A percentile compares a stretch with the other conserved stretches of the same genome.
Evolutionary conservation across 2,888 invertebrate genomes (phyloP).

Genomic region (Andrena trimmerana): DNA sequence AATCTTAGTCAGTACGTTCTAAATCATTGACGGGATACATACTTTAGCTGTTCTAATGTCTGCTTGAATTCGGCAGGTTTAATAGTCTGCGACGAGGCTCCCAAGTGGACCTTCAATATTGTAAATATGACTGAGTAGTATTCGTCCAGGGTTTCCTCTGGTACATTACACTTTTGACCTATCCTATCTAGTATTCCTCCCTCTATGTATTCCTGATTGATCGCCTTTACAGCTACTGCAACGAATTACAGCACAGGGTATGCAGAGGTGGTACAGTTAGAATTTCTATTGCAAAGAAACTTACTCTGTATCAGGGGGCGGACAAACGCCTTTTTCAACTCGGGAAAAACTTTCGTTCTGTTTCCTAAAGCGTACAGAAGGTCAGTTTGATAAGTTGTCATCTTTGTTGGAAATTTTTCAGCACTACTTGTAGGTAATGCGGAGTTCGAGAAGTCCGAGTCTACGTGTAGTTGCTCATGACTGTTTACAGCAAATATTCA

Average conservation of each 20-base stretch:
- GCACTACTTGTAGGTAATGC: no score
- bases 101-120: constrained; percentile 86
- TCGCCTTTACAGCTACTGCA: constrained; percentile 82
- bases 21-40: constrained; percentile 37
- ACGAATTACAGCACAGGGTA: neutral
- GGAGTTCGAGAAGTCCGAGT: no score
- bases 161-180: constrained; percentile 78
- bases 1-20: neutral
- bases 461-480: no score
- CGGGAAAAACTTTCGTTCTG: constrained; percentile 78
- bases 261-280: neutral
- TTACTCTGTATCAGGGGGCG: constrained; percentile 82
- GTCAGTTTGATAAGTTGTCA: constrained; percentile 77
- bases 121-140: constrained; percentile 86
- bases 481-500: no score
- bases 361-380: constrained; percentile 75
- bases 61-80: constrained; percentile 86
- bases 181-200: constrained; percentile 81
- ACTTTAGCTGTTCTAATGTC: constrained; percentile 85
- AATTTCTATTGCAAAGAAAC: constrained; percentile 32
- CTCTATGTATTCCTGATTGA: constrained; percentile 81
- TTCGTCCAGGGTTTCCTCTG: constrained; percentile 86
- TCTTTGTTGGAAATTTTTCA: constrained; percentile 41
- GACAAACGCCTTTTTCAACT: constrained; percentile 78
- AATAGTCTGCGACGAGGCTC: constrained; percentile 84